phyloP scores from a whole-genome alignment of 2,797 vertebrate species.

The Danio aesculapii region DNA sequence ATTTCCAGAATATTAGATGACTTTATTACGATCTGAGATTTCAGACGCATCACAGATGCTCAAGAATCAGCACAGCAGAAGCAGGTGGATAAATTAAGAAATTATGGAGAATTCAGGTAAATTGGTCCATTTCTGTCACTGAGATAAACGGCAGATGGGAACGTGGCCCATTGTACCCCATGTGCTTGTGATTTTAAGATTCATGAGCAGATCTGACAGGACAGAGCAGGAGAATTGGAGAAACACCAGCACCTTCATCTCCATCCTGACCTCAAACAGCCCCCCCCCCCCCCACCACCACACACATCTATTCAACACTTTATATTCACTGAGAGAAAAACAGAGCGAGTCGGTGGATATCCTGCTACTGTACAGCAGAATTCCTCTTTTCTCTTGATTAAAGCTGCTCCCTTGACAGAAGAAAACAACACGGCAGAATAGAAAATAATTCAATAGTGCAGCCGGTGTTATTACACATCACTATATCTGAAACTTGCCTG shows the following conservation, averaged over 20 bases:
- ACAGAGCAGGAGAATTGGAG: background rate
- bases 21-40: too few relatives aligned
- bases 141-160: too few relatives aligned
- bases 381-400: background rate
- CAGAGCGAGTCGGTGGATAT: background rate
- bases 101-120: too few relatives aligned
- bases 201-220: slow-evolving; percentile 1
- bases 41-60: too few relatives aligned
- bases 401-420: slow-evolving; percentile 22
- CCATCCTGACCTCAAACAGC: slow-evolving; percentile 14
- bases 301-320: too few relatives aligned
- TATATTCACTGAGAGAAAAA: slow-evolving; percentile 3
- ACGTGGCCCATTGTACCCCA: too few relatives aligned
- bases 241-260: background rate
- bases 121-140: too few relatives aligned
- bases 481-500: background rate
- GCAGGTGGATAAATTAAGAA: too few relatives aligned
- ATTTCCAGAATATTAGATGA: too few relatives aligned
- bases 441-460: background rate
- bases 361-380: background rate
- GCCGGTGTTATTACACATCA: background rate
- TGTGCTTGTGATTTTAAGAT: background rate
- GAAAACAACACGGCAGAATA: background rate
- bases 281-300: too few relatives aligned
- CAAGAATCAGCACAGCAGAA: too few relatives aligned